These are phyloP conservation scores for Rotaria macrura DNA, from an alignment of 2,888 invertebrate genomes.

Conservation along the genomic window DNA sequence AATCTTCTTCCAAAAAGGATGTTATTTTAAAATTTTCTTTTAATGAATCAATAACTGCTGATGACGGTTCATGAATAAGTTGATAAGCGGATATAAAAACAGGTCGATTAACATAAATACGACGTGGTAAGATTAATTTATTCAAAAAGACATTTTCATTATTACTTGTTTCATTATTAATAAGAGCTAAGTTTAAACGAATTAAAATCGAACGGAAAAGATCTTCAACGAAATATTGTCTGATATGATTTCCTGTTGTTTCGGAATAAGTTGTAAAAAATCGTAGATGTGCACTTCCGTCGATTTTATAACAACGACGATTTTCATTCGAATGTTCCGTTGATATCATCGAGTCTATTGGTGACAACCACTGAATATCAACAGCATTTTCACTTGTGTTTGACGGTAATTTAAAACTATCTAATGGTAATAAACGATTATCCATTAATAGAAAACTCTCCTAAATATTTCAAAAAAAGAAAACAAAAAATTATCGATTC, in stretches of 20 bases:
- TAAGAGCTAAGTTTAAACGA: neutral
- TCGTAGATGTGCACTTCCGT: neutral
- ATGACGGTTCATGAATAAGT: neutral
- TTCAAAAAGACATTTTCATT: neutral
- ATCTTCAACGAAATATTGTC: constrained; percentile 21
- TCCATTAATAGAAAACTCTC: constrained; percentile 5
- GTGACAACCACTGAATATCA: constrained; percentile 16
- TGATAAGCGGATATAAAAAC: neutral
- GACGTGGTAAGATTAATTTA: neutral
- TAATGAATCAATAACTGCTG: neutral
- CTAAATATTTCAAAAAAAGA: neutral
- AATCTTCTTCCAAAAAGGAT: neutral
- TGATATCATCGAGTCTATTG: neutral
- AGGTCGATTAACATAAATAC: neutral
- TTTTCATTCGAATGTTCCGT: neutral
- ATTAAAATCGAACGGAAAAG: constrained; percentile 8
- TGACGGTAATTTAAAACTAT: neutral
- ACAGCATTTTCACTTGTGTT: neutral
- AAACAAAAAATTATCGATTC: neutral
- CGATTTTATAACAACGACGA: constrained; percentile 11
- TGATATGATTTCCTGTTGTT: neutral
- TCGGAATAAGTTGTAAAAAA: neutral
- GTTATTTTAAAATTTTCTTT: constrained; percentile 2
- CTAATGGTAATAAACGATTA: neutral
- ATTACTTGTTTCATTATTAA: neutral